Base-by-base conservation (phyloP, 2,888 invertebrate genomes). In the Neoscelio sp. region DNA sequence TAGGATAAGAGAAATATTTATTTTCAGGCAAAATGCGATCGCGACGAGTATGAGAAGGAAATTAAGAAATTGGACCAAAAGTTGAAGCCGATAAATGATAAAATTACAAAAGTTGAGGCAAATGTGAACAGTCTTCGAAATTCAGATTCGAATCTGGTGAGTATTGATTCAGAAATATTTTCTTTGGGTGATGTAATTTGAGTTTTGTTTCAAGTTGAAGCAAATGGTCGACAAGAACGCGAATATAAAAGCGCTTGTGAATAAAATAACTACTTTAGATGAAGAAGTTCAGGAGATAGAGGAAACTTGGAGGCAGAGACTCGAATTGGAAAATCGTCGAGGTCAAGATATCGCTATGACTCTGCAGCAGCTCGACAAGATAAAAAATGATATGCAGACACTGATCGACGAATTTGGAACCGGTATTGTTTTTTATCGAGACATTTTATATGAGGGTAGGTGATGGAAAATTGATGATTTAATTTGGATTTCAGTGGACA, bases 271-370 rank as follows among this genome's bases (percentile, higher is more conserved):
- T 3, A 74, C 74, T 2, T 67, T 65, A 6, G 86, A 88, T 26
- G 85, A 82, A 4, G 77, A 75, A 18, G 78, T 90, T 8, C 81
- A 76, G 33, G 87, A 87, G n/a, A 78, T 67, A 5, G 86, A 87
- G 40, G 62, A 70, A 13, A 70, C 71, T 2, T 85, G 86, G 58
- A 88, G 91, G 35, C 89, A 91, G 35, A 92, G 92, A 84, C 83
- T 94, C 10, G 91, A 92, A 18, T 85, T 91, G 23, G 91, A 93
- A 71, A 88, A 91, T 68, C 91, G 91, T 56, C 91, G 92, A 73
- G 91, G 93, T 77, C 87, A 90, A 15, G 93, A 93, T 78, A 89
- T 94, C 62, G 85, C 89, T 0, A 88, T 91, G 50, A 90, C 91
- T 2, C 89, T 89, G 54, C 90, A 91, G 7, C 92, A 92, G 74